Evolutionary conservation across 2,888 invertebrate genomes (phyloP).

Genomic region (Lasioglossum lativentre): DNA sequence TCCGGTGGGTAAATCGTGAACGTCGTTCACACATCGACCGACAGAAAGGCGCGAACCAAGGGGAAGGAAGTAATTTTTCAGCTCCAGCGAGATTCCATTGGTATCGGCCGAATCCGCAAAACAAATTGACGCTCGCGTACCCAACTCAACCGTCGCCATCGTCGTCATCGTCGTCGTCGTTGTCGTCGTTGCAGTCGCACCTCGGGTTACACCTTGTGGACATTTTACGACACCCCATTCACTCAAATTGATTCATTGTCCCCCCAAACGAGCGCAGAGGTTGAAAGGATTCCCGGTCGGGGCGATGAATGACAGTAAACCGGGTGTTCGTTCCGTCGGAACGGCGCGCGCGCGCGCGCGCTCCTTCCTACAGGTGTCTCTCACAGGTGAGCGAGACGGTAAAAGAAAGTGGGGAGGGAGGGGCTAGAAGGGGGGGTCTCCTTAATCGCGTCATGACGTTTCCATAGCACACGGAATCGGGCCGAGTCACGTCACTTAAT

Average conservation of each 20-base stretch:
- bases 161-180: too few relatives aligned
- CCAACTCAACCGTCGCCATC: constrained; percentile 6
- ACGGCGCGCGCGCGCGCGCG: constrained; percentile 54
- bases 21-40: neutral
- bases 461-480: constrained; percentile 71
- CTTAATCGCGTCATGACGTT: constrained; percentile 76
- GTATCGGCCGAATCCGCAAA: neutral
- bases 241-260: constrained; percentile 18
- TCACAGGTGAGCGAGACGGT: neutral
- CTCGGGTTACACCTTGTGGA: neutral
- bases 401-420: neutral
- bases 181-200: neutral
- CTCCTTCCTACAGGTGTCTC: constrained; percentile 72
- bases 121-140: constrained; percentile 5
- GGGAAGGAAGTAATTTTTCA: neutral
- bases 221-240: constrained; percentile 21
- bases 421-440: constrained; percentile 47
- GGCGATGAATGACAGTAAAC: constrained; percentile 34
- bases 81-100: neutral
- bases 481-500: constrained; percentile 83
- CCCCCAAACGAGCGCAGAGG: constrained; percentile 7
- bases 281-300: constrained; percentile 13
- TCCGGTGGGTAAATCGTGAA: neutral
- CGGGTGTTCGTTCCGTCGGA: constrained; percentile 27
- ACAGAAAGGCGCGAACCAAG: neutral